These are phyloP conservation scores for Ophion ellenae DNA, from an alignment of 2,888 invertebrate genomes.

Conservation along the genomic window DNA sequence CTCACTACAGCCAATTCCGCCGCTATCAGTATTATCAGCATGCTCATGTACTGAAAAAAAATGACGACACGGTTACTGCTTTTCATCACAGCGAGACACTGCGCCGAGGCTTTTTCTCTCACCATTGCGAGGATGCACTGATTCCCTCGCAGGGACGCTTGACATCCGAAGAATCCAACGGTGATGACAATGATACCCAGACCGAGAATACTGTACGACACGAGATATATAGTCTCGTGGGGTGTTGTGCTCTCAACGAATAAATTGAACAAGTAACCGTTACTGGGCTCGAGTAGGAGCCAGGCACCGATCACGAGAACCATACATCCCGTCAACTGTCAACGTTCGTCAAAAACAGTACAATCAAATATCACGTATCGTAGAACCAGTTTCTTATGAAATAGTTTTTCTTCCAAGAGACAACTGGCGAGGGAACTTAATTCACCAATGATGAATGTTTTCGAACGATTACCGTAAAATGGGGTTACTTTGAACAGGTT, in stretches of 20 bases:
- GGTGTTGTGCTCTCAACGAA: slow-evolving; percentile 83
- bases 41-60: slow-evolving; percentile 83
- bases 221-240: slow-evolving; percentile 83
- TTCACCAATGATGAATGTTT: too few relatives aligned
- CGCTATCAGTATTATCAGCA: slow-evolving; percentile 83
- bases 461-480: too few relatives aligned
- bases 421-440: too few relatives aligned
- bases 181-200: slow-evolving; percentile 85
- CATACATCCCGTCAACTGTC: slow-evolving; percentile 85
- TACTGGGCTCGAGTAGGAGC: slow-evolving; percentile 85
- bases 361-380: neutral
- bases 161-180: slow-evolving; percentile 86
- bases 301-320: slow-evolving; percentile 85
- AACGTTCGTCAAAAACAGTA: neutral
- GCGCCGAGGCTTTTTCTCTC: slow-evolving; percentile 55
- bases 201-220: slow-evolving; percentile 85
- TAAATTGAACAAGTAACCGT: slow-evolving; percentile 84
- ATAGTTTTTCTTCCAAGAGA: too few relatives aligned
- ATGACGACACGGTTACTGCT: slow-evolving; percentile 53
- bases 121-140: slow-evolving; percentile 80
- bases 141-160: slow-evolving; percentile 85
- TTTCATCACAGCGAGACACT: slow-evolving; percentile 19
- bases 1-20: slow-evolving; percentile 83
- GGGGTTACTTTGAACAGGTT: too few relatives aligned
- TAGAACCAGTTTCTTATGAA: neutral